These are phyloP conservation scores for Netelia inedita DNA, from an alignment of 2,888 invertebrate species.

Conservation along the genomic window DNA sequence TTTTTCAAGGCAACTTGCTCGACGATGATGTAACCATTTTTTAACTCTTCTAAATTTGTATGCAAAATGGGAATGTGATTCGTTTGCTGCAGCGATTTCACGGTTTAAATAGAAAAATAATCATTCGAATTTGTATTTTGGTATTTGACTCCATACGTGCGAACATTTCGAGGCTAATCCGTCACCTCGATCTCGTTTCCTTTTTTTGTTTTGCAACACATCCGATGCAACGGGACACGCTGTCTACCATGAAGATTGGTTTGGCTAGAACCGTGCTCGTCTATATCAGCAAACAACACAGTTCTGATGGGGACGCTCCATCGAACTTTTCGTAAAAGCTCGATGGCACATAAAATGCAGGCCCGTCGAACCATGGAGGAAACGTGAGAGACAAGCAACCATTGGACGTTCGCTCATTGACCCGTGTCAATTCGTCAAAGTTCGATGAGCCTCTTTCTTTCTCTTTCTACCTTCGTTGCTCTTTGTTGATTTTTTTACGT, in stretches of 20 bases:
- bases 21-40: neutral
- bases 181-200: neutral
- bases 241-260: neutral
- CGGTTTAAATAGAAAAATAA: no score
- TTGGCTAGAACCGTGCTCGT: slow-evolving; percentile 23
- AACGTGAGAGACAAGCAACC: slow-evolving; percentile 73
- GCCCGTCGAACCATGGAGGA: slow-evolving; percentile 71
- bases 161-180: neutral
- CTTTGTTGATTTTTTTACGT: slow-evolving; percentile 24
- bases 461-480: slow-evolving; percentile 28
- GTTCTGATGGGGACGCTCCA: slow-evolving; percentile 58
- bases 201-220: neutral
- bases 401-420: slow-evolving; percentile 70
- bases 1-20: neutral
- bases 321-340: slow-evolving; percentile 74
- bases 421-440: slow-evolving; percentile 73
- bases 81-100: no score
- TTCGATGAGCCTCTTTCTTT: slow-evolving; percentile 59
- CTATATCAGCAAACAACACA: slow-evolving; percentile 36
- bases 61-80: no score
- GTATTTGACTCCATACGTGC: no score
- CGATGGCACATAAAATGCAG: slow-evolving; percentile 75
- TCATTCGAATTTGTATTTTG: no score
- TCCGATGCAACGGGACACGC: neutral
- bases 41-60: no score